Evolutionary conservation across 2,888 invertebrate genomes (phyloP), one percentile per base, ranked within the genome.

Genomic region (Hypsopygia costalis): DNA sequence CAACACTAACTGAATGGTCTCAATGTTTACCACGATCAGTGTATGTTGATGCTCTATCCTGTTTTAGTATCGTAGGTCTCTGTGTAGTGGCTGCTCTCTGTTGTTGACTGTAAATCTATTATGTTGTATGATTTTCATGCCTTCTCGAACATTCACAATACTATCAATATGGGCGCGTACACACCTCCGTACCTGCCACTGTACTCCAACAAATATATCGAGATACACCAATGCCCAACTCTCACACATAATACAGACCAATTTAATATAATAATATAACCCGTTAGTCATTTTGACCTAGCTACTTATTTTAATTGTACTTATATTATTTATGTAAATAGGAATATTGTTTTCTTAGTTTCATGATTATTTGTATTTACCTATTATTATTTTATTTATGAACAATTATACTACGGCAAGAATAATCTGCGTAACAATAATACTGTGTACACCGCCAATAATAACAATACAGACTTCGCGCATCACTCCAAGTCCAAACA

Each of bases 51-150:
- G 68, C 73, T 77, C 71, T 81, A 62, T 79, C 75, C 75, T 79
- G 58, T 82, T 81, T 83, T 85, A 83, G 81, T 81, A 81, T 75
- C 66, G 71, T 81, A 80, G 77, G 80, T 85, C 73, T 87, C 82
- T 89, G 87, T 87, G 86, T 89, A 89, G 89, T 89, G 88, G 88
- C 89, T 89, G 89, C 79, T 89, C 79, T 85, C 82, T 89, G 89
- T 89, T 89, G 88, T 88, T 81, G 81, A 82, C 74, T 88, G 88
- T 88, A 76, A 70, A 67, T 81, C 78, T 82, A 81, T 87, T 86
- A 81, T 85, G 85, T 87, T 88, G 81, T 87, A 82, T 83, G 73
- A 82, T 83, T 86, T 78, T 85, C 80, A 81, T 86, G 88, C 88
- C 86, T 87, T 86, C 81, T 87, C 72, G 69, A 78, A 88, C 88